phyloP scores from a whole-genome alignment of 2,888 invertebrate genomes.

The Sarcophaga variegata region DNA sequence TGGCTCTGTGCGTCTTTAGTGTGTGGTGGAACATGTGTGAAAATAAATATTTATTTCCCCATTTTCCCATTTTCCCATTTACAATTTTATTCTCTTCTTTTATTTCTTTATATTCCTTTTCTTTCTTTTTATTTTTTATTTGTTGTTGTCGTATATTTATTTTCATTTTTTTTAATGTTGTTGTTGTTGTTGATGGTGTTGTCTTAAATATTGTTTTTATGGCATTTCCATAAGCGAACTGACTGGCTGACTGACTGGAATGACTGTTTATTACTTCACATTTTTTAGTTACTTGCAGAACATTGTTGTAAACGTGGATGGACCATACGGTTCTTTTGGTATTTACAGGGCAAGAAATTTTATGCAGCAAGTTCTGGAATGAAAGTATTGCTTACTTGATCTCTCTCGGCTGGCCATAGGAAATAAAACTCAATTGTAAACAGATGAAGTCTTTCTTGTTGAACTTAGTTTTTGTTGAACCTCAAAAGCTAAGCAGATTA shows the following conservation, averaged over 20 bases:
- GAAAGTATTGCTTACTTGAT: no score
- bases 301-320: background rate
- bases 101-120: no score
- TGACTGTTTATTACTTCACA: background rate
- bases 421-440: no score
- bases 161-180: slow-evolving; percentile 38
- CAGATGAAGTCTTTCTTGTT: no score
- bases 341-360: background rate
- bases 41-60: slow-evolving; percentile 21
- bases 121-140: slow-evolving; percentile 18
- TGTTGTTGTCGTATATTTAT: slow-evolving; percentile 27
- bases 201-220: slow-evolving; percentile 61
- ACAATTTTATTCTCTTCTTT: background rate
- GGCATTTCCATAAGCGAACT: slow-evolving; percentile 32
- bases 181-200: background rate
- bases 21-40: slow-evolving; percentile 42
- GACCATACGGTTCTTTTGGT: background rate
- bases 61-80: background rate
- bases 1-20: no score
- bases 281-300: background rate
- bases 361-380: background rate
- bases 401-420: no score
- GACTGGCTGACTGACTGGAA: background rate
- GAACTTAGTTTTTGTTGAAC: no score
- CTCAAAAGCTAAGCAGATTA: no score